Conservation (phyloP, 2,888 invertebrate species). For the Crepidodera aurea region DNA sequence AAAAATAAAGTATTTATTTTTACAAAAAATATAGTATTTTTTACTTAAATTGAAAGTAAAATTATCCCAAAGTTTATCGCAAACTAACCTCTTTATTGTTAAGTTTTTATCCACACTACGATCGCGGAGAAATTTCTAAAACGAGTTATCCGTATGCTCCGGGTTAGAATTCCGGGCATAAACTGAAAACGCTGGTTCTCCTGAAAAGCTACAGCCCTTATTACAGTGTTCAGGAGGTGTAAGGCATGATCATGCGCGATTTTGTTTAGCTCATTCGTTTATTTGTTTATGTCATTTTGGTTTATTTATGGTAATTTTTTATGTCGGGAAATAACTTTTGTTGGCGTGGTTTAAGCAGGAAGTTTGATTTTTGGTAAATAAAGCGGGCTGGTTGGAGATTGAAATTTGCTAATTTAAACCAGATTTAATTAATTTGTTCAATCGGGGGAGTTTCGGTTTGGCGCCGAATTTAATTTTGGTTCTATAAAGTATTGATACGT, state of each 20-base stretch:
- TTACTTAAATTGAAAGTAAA: no score
- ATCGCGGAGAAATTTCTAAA: background rate
- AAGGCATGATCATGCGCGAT: constrained; percentile 50
- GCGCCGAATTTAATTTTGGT: no score
- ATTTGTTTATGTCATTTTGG: constrained; percentile 37
- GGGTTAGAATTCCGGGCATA: constrained; percentile 37
- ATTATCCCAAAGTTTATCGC: background rate
- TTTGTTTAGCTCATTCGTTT: constrained; percentile 39
- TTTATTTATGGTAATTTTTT: constrained; percentile 25
- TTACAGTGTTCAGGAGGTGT: constrained; percentile 50
- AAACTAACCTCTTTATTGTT: background rate
- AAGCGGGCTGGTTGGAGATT: background rate
- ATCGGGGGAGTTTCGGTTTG: no score
- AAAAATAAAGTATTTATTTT: no score
- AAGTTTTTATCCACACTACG: background rate
- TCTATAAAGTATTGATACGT: no score
- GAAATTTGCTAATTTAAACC: no score
- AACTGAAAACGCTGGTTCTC: constrained; percentile 52
- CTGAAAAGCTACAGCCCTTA: constrained; percentile 50
- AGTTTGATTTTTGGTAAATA: background rate
- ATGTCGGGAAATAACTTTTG: constrained; percentile 4
- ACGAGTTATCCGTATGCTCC: constrained; percentile 11
- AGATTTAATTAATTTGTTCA: no score
- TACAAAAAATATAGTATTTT: no score
- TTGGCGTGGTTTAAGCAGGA: background rate